These are phyloP conservation scores for Epicauta chinensis DNA, from an alignment of 1,140 invertebrate species.

Conservation along the genomic window DNA sequence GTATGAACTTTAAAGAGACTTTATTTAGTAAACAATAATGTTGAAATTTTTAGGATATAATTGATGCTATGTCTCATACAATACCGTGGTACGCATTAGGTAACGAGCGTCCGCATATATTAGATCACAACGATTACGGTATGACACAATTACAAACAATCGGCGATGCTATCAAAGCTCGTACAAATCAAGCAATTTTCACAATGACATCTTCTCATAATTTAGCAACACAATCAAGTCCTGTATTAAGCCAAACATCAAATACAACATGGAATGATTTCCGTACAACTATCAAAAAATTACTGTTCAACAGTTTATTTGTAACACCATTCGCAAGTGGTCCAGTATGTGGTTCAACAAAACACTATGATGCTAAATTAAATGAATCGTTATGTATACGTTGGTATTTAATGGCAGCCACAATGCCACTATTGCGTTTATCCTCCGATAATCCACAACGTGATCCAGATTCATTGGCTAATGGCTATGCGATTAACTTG, in stretches of 20 bases:
- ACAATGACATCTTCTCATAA: conserved; percentile 25
- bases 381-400: conserved; percentile 36
- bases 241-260: conserved; percentile 19
- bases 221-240: conserved; percentile 8
- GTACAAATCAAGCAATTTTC: background rate
- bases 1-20: background rate
- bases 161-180: background rate
- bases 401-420: conserved; percentile 39
- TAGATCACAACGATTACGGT: conserved; percentile 32
- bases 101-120: conserved; percentile 19
- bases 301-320: conserved; percentile 29
- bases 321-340: conserved; percentile 29
- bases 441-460: conserved; percentile 25
- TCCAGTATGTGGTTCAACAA: conserved; percentile 34
- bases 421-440: conserved; percentile 37
- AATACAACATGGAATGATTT: conserved; percentile 33
- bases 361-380: conserved; percentile 21
- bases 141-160: conserved; percentile 21
- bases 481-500: conserved; percentile 9
- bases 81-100: conserved; percentile 30
- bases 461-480: conserved; percentile 31
- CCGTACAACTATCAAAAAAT: conserved; percentile 17
- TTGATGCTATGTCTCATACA: conserved; percentile 26
- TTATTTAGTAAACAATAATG: background rate
- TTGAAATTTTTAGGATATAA: conserved; percentile 20